Base-by-base conservation (phyloP, 2,888 invertebrate genomes). In the Hymenopus coronatus region DNA sequence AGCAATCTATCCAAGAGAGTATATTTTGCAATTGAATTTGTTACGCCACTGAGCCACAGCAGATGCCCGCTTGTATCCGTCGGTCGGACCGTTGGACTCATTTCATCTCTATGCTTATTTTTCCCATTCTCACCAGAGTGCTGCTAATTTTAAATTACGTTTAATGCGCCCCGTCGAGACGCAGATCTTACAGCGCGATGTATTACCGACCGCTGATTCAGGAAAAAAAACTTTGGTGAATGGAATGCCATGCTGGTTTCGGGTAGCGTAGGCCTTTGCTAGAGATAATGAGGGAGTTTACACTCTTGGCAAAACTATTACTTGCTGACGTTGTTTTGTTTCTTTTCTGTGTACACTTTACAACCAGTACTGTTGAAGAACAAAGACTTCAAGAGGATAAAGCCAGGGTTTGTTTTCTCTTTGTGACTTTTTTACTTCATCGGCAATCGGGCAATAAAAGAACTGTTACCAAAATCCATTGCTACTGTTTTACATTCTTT, bases 111-210 rank as follows among this genome's bases (percentile, higher is more conserved):
- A 20, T 70, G 54, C 54, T 70, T 70, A 70, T 70, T 70, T 70
- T 70, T 70, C 54, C 54, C 54, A 70, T 70, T 70, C 54, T 70
- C 54, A 70, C 54, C 54, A 70, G 54, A 87, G 30, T 87, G 30
- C 30, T 87, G 87, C 87, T 87, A 87, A 87, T 87, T 87, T 87
- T 87, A 87, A 87, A 87, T 82, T 87, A 85, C 85, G 81, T 30
- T 81, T 87, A 87, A 82, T 82, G 82, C 87, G 54, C 54, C 54
- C 54, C 54, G 54, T 25, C 54, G 54, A 70, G 54, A 70, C 54
- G 15, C 54, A 25, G 54, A 4, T 25, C 54, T 70, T 20, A 25
- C 54, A 70, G 54, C 25, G 54, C 54, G 54, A 70, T 70, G 54
- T 70, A 70, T 70, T 70, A 70, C 54, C 54, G 54, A 70, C 54